Evolutionary conservation across 2,888 invertebrate species (phyloP), one percentile per base, ranked within the genome.

Genomic region (Xestobium rufovillosum): DNA sequence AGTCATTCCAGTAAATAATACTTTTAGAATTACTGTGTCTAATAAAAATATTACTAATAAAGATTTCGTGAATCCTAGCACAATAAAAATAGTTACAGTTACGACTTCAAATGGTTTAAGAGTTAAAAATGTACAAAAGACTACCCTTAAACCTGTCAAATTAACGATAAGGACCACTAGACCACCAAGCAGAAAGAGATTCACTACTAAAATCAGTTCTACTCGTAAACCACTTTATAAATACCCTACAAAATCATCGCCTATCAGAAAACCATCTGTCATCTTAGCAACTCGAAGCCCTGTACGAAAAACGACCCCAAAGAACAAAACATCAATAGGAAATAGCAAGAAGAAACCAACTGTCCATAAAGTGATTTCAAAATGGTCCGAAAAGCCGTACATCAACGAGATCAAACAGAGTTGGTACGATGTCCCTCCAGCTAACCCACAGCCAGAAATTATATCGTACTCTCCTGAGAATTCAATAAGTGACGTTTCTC

Each of bases 331-430:
- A 4, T 31, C 31, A 19, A 49, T 60, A 66, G n/a, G 42, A 55
- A 4, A 70, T 69, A 14, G 63, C 23, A 19, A 19, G 6, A 19
- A n/a, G 56, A 58, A 70, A 43, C 55, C 61, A 2, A 48, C 49
- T 1, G 45, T 56, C 12, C 52, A 56, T 31, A 55, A 69, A 57
- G 63, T 73, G 3, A 46, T 71, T 1, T 73, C 72, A 1, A 71
- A 71, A 60, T 73, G 72, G 73, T 67, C 66, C 1, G 72, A 72
- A 44, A 63, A 64, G 46, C 66, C 69, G 1, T 69, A 68, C 47
- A 59, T 64, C 29, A 65, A 68, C 28, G 68, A 69, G 42, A 56
- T 71, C 4, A 61, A 61, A 42, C 61, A 70, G 41, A 66, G 69
- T 43, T 61, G 66, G 36, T 62, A 62, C 27, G 70, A 72, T 47